These are phyloP conservation scores for Anthonomus grandis DNA, from an alignment of 1,140 invertebrate genomes.

Conservation along the genomic window DNA sequence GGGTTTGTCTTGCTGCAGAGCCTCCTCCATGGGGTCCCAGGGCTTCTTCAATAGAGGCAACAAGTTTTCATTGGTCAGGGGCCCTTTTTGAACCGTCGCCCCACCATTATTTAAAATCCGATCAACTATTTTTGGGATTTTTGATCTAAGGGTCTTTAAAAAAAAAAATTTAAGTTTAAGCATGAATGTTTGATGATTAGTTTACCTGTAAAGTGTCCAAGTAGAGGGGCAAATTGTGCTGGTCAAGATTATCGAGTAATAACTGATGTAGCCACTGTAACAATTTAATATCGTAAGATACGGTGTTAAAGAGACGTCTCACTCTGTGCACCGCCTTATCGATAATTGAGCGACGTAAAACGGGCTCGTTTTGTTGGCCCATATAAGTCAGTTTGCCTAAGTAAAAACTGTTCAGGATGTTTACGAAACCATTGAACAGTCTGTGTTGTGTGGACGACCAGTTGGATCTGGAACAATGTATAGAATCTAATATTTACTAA, in stretches of 20 bases:
- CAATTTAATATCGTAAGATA: conserved; percentile 67
- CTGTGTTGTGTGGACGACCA: conserved; percentile 66
- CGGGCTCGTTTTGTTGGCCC: conserved; percentile 59
- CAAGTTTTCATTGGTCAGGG: conserved; percentile 55
- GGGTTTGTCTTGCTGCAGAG: conserved; percentile 41
- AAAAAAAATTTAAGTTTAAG: conserved; percentile 4
- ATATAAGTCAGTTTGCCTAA: conserved; percentile 63
- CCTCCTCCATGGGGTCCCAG: conserved; percentile 67
- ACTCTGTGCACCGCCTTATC: conserved; percentile 70
- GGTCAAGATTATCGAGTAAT: conserved; percentile 67
- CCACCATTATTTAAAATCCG: conserved; percentile 64
- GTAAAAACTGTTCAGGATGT: conserved; percentile 68
- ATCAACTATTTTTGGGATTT: conserved; percentile 75
- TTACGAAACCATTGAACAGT: conserved; percentile 64
- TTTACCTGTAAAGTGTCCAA: conserved; percentile 68
- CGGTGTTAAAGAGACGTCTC: conserved; percentile 62
- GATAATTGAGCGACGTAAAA: conserved; percentile 64
- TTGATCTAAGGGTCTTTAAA: conserved; percentile 66
- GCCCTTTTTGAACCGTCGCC: conserved; percentile 46
- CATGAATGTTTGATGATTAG: neutral
- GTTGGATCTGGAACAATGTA: conserved; percentile 54
- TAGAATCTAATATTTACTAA: neutral
- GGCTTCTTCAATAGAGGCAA: conserved; percentile 66
- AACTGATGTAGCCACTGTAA: conserved; percentile 77
- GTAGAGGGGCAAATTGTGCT: conserved; percentile 69